phyloP scores from a whole-genome alignment of 2,797 vertebrate species.

The Masticophis lateralis region DNA sequence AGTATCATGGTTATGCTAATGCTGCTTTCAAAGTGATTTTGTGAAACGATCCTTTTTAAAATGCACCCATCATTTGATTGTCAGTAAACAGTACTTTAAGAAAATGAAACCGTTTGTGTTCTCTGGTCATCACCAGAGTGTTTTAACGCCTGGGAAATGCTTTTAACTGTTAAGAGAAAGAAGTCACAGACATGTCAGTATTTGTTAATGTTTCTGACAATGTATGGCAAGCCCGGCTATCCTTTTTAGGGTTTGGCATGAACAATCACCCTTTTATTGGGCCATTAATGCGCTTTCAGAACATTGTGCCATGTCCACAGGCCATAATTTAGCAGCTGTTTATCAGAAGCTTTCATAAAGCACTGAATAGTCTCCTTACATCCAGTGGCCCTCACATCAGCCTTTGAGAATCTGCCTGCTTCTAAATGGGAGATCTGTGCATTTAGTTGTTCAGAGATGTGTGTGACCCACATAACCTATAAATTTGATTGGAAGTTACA shows the following conservation, averaged over 20 bases:
- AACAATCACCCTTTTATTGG: constrained; percentile 68
- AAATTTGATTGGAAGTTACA: constrained; percentile 79
- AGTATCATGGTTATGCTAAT: neutral
- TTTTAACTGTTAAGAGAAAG: constrained; percentile 43
- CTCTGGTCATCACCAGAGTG: neutral
- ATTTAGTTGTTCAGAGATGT: constrained; percentile 72
- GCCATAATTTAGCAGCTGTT: constrained; percentile 71
- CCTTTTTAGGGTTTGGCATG: constrained; percentile 62
- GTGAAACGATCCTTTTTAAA: neutral
- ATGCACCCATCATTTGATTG: neutral
- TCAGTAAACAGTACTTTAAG: neutral
- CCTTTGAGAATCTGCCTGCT: constrained; percentile 65
- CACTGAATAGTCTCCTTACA: constrained; percentile 62
- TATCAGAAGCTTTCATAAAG: constrained; percentile 68
- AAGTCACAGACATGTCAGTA: constrained; percentile 49
- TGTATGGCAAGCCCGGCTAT: constrained; percentile 55
- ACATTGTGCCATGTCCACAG: constrained; percentile 55
- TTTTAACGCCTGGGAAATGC: constrained; percentile 42
- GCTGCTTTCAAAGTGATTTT: neutral
- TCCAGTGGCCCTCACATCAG: constrained; percentile 63
- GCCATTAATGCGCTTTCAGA: constrained; percentile 65
- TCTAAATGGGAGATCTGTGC: constrained; percentile 69
- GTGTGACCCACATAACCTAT: constrained; percentile 78
- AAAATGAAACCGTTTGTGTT: constrained; percentile 5
- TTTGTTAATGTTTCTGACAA: constrained; percentile 66